Percentiles rank a stretch among this genome's conserved stretches.
Conservation (phyloP, 2,888 invertebrate species). For the Reticulitermes lucifugus region DNA sequence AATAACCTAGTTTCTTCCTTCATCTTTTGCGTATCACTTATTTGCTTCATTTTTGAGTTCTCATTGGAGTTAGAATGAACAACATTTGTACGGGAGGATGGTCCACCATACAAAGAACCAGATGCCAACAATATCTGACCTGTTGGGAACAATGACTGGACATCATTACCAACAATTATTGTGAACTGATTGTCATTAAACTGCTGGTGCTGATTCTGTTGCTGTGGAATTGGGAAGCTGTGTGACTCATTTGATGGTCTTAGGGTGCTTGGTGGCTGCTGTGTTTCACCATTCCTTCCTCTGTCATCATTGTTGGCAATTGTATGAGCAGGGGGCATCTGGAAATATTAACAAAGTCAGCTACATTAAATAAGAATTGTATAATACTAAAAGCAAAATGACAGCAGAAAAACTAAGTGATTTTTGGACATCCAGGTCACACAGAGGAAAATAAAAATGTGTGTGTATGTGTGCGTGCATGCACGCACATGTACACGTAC, state of each 20-base stretch:
- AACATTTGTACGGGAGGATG: background rate
- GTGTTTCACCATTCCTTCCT: background rate
- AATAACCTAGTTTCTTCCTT: background rate
- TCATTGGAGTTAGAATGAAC: no score
- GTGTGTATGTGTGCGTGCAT: no score
- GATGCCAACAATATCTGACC: slow-evolving; percentile 6
- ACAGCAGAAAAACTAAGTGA: no score
- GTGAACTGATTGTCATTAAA: slow-evolving; percentile 35
- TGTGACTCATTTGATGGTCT: background rate
- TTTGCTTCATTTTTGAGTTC: background rate
- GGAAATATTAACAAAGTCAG: background rate
- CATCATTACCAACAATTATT: slow-evolving; percentile 30
- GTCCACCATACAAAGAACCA: background rate
- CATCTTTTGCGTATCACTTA: background rate
- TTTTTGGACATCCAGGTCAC: no score
- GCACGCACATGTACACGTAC: no score
- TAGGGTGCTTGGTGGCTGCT: background rate
- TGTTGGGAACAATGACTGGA: slow-evolving; percentile 7
- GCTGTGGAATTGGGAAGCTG: background rate
- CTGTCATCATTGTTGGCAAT: background rate
- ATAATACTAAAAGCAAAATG: no score
- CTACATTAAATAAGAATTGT: background rate
- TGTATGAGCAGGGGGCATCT: background rate
- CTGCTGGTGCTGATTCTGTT: background rate
- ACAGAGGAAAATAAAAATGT: no score